Evolutionary conservation across 2,797 vertebrate species (phyloP).

Genomic region (Pipistrellus kuhlii): DNA sequence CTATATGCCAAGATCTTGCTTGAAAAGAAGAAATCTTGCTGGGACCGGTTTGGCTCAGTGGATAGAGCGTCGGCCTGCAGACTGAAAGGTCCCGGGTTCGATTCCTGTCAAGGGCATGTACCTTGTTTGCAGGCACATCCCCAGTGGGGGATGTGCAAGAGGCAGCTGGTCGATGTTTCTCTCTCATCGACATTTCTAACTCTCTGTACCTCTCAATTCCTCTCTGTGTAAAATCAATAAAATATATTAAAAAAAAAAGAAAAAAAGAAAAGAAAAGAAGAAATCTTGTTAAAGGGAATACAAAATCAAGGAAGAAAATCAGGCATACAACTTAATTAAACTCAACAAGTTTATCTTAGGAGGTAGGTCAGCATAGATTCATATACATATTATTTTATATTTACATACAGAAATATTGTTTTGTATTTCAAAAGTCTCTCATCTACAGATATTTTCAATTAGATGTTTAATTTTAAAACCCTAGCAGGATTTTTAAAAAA

Average conservation of each 20-base stretch:
- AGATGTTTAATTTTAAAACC: constrained; percentile 3
- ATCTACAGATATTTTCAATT: neutral
- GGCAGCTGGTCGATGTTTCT: no score
- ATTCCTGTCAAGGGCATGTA: no score
- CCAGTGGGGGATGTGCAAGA: no score
- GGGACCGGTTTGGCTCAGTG: no score
- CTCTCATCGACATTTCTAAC: no score
- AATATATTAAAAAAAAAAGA: no score
- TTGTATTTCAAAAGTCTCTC: neutral
- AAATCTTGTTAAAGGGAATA: neutral
- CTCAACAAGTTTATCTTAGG: neutral
- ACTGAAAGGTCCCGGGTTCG: no score
- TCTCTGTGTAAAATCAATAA: no score
- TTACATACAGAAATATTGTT: neutral
- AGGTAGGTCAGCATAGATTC: neutral
- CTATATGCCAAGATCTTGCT: neutral
- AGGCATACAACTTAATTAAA: neutral
- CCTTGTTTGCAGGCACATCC: no score
- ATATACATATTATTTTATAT: neutral
- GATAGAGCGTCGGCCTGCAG: no score
- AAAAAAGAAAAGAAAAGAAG: no score
- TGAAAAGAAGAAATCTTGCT: neutral
- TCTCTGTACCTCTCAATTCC: no score
- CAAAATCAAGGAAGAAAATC: neutral
- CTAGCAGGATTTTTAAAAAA: neutral